Percentiles rank a stretch among this genome's conserved stretches.
Conservation (phyloP, 2,888 invertebrate genomes). For the Drosophila algonquin region DNA sequence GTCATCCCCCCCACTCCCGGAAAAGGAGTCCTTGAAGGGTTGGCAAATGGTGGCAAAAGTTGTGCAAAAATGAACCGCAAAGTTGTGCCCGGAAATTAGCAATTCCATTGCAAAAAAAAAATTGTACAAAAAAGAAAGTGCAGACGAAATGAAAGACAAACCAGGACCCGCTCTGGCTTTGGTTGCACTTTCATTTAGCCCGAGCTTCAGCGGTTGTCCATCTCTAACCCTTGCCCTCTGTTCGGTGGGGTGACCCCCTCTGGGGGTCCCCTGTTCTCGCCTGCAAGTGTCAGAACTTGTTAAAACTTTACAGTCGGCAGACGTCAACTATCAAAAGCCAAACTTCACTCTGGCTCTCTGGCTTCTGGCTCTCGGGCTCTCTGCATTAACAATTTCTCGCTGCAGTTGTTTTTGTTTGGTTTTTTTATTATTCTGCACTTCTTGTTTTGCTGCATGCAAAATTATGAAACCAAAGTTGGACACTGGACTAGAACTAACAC, state of each 20-base stretch:
- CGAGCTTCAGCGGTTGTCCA: conserved; percentile 52
- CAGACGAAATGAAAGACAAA: conserved; percentile 17
- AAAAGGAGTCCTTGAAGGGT: no score
- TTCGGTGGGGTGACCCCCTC: not conserved
- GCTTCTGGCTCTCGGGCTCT: not conserved
- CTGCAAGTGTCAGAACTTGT: conserved; percentile 80
- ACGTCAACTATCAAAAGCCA: conserved; percentile 60
- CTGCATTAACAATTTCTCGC: conserved; percentile 48
- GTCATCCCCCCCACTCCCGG: not conserved
- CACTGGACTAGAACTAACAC: not conserved
- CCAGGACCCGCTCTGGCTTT: conserved; percentile 31
- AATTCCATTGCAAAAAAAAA: conserved; percentile 69
- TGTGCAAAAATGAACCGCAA: conserved; percentile 64
- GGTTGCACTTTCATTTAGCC: conserved; percentile 67
- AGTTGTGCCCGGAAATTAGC: conserved; percentile 76
- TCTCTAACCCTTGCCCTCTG: conserved; percentile 14
- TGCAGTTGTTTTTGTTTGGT: conserved; percentile 1
- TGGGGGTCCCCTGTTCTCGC: conserved; percentile 16
- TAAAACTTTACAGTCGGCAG: conserved; percentile 71
- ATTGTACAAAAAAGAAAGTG: not conserved
- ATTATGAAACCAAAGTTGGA: conserved; percentile 63
- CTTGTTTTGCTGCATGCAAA: conserved; percentile 51
- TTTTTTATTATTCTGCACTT: conserved; percentile 10
- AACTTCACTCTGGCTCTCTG: conserved; percentile 1
- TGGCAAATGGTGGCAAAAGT: conserved; percentile 30